Percentiles rank a stretch among this genome's conserved stretches.
Conservation (phyloP, 2,113 vertebrate species). For the Syrrhaptes paradoxus region DNA sequence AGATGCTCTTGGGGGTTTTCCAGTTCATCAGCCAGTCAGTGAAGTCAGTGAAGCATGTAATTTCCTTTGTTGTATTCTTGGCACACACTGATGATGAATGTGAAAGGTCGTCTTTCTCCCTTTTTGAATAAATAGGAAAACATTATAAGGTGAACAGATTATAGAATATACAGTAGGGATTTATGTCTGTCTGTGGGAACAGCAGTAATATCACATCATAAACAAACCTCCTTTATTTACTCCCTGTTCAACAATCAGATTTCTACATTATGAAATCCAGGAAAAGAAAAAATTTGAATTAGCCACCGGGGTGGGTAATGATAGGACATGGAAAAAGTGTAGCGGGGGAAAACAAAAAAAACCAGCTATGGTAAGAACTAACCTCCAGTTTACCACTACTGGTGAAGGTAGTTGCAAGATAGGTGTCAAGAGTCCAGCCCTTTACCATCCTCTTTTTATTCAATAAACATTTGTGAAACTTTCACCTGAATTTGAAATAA, state of each 20-base stretch:
- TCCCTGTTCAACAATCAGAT: background rate
- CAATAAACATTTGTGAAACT: background rate
- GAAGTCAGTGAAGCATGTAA: background rate
- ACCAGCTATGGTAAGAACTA: background rate
- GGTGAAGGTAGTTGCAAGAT: background rate
- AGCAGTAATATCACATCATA: background rate
- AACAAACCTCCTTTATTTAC: background rate
- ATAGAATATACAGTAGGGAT: background rate
- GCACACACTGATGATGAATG: background rate
- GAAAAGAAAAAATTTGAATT: background rate
- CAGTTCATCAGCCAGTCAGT: background rate
- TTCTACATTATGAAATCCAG: background rate
- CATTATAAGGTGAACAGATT: background rate
- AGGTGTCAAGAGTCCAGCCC: background rate
- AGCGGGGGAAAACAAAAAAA: background rate
- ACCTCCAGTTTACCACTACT: background rate
- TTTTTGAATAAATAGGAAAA: background rate
- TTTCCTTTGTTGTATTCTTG: background rate
- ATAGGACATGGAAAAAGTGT: background rate
- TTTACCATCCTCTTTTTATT: background rate
- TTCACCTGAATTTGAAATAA: background rate
- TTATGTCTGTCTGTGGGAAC: background rate
- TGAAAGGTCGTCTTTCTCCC: background rate
- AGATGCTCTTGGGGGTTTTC: background rate
- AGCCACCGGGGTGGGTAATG: background rate